A percentile compares a stretch with the other conserved stretches of the same genome.
phyloP scores from a whole-genome alignment of 2,888 invertebrate genomes.

The Patella ulyssiponensis region DNA sequence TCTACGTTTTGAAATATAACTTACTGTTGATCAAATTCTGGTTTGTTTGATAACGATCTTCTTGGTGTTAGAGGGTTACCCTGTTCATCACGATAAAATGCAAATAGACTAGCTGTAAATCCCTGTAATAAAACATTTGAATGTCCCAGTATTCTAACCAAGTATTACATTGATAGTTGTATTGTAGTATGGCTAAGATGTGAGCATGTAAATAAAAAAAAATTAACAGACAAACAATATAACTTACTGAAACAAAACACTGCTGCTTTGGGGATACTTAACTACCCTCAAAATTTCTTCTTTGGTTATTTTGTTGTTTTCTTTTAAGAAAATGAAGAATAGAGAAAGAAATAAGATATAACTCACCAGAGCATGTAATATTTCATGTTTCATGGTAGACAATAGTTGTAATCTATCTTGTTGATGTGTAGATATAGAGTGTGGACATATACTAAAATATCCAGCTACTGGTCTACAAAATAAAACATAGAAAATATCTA shows the following conservation, averaged over 20 bases:
- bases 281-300: too few species aligned
- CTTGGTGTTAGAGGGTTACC: constrained; percentile 81
- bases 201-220: too few species aligned
- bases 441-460: constrained; percentile 97
- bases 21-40: constrained; percentile 66
- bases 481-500: background rate
- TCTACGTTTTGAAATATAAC: too few species aligned
- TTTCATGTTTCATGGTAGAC: constrained; percentile 98
- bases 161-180: background rate
- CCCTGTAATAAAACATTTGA: constrained; percentile 74
- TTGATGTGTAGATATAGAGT: constrained; percentile 90
- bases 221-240: too few species aligned
- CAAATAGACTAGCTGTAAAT: constrained; percentile 96
- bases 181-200: too few species aligned
- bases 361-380: constrained; percentile 88
- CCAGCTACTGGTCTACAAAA: constrained; percentile 92
- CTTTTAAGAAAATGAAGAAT: too few species aligned
- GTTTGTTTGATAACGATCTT: constrained; percentile 83
- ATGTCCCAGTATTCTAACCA: background rate
- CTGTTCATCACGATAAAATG: constrained; percentile 92
- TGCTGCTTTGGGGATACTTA: too few species aligned
- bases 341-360: background rate
- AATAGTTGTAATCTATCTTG: constrained; percentile 82
- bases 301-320: too few species aligned
- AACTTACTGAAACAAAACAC: too few species aligned